Percentiles rank a stretch among this genome's conserved stretches.
Evolutionary conservation across 2,797 vertebrate genomes (phyloP).

Genomic region (Gambelia wislizenii): DNA sequence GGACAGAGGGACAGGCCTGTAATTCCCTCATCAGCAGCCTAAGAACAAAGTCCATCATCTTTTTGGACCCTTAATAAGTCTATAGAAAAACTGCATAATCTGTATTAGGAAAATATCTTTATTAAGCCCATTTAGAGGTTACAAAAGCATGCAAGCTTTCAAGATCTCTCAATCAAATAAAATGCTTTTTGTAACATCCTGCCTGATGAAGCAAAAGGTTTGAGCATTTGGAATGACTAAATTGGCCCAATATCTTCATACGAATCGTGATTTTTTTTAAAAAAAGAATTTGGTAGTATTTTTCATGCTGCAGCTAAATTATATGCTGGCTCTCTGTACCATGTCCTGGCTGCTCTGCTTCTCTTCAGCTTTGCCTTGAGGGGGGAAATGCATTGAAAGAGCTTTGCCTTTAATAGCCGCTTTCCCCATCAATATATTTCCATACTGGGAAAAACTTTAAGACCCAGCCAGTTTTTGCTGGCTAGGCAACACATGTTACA

Average conservation of each 20-base stretch:
- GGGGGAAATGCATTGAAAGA: neutral
- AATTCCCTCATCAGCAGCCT: neutral
- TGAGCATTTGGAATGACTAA: neutral
- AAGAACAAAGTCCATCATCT: neutral
- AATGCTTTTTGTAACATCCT: neutral
- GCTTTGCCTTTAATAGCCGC: neutral
- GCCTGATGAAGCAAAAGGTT: neutral
- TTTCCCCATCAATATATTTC: neutral
- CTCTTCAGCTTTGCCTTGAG: neutral
- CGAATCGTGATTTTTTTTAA: neutral
- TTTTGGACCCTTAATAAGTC: neutral
- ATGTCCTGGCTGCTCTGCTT: too few species aligned
- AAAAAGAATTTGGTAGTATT: neutral
- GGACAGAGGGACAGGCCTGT: neutral
- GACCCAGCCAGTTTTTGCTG: neutral
- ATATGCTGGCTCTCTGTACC: neutral
- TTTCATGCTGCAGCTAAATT: too few species aligned
- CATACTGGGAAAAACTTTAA: neutral
- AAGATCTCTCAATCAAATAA: neutral
- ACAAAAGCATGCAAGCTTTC: neutral
- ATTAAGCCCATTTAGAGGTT: neutral
- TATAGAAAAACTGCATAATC: neutral
- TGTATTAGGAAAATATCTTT: neutral
- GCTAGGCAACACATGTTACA: too few species aligned
- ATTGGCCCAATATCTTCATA: neutral